phyloP scores from a whole-genome alignment of 1,140 invertebrate species.

The Scaptomyza pallida region DNA sequence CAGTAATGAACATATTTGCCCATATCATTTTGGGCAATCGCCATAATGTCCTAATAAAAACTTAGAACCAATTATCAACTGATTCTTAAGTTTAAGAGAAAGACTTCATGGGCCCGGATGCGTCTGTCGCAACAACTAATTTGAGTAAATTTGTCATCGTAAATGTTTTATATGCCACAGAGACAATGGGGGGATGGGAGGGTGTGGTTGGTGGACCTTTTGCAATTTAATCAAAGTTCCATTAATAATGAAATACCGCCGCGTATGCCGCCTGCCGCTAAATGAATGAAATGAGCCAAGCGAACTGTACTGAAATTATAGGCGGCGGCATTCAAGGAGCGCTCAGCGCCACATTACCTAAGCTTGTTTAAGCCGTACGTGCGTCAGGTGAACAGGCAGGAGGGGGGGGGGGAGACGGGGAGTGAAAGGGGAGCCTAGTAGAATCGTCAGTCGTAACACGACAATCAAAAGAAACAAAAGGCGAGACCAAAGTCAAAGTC shows the following conservation, averaged over 20 bases:
- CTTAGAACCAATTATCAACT: not conserved
- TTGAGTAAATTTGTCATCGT: slow-evolving; percentile 69
- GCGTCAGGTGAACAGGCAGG: not conserved
- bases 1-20: too few relatives aligned
- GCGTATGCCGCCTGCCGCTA: slow-evolving; percentile 10
- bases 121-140: slow-evolving; percentile 50
- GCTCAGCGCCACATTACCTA: slow-evolving; percentile 56
- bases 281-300: slow-evolving; percentile 46
- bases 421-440: slow-evolving; percentile 4
- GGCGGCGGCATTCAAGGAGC: slow-evolving; percentile 20
- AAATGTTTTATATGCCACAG: slow-evolving; percentile 36
- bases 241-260: slow-evolving; percentile 72
- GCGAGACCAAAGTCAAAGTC: slow-evolving; percentile 21
- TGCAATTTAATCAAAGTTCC: slow-evolving; percentile 79
- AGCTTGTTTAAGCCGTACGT: slow-evolving; percentile 67
- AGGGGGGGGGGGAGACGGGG: not conserved
- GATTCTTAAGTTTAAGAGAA: not conserved
- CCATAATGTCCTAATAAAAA: too few relatives aligned
- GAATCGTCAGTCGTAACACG: slow-evolving; percentile 54
- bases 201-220: not conserved
- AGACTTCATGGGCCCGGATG: slow-evolving; percentile 28
- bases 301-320: slow-evolving; percentile 50
- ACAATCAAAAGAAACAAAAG: slow-evolving; percentile 59
- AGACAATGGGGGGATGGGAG: too few relatives aligned
- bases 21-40: too few relatives aligned